These are phyloP conservation scores for Manis pentadactyla DNA, from an alignment of 2,797 vertebrate genomes.

Conservation along the genomic window DNA sequence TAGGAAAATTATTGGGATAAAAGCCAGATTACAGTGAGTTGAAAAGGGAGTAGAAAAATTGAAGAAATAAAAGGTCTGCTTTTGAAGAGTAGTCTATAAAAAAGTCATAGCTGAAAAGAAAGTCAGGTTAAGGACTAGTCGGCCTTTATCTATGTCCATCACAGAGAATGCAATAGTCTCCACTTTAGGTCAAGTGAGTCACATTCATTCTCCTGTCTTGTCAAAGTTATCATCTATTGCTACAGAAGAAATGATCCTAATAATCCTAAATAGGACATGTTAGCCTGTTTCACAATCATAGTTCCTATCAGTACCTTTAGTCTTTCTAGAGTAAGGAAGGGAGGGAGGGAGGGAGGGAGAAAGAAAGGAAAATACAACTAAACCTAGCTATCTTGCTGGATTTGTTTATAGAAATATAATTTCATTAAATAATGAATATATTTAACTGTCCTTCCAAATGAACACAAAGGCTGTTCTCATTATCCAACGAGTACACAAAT, in stretches of 20 bases:
- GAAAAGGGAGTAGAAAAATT: neutral
- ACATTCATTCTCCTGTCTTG: neutral
- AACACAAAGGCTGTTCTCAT: neutral
- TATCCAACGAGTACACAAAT: neutral
- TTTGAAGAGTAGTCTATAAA: neutral
- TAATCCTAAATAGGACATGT: neutral
- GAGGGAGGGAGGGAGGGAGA: too few relatives aligned
- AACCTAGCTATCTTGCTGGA: neutral
- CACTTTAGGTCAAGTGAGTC: neutral
- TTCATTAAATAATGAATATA: neutral
- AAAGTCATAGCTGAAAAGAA: neutral
- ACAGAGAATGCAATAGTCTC: neutral
- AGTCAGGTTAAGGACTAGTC: neutral
- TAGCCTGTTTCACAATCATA: neutral
- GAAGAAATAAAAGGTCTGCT: neutral
- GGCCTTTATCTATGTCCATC: neutral
- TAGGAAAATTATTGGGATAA: neutral
- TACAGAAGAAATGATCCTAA: neutral
- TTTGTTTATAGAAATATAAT: conserved; percentile 8
- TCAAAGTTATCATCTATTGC: neutral
- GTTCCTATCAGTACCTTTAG: neutral
- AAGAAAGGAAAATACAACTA: neutral
- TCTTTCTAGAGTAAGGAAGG: neutral
- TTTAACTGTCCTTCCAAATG: conserved; percentile 30
- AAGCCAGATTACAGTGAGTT: neutral